phyloP scores from a whole-genome alignment of 2,113 vertebrate genomes.

The Ciconia boyciana region DNA sequence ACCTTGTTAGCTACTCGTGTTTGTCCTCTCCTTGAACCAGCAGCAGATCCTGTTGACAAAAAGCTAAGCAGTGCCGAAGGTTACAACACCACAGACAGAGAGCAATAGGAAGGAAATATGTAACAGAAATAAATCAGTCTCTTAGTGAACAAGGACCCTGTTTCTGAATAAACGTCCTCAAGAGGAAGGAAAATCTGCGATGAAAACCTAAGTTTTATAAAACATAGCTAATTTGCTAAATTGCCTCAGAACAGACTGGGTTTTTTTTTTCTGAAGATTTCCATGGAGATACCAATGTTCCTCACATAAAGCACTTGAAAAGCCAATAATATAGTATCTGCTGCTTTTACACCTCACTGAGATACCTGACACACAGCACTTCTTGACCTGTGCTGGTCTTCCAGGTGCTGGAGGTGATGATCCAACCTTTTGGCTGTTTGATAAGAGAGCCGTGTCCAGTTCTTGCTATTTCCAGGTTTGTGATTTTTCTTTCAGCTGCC shows the following conservation, averaged over 20 bases:
- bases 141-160: background rate
- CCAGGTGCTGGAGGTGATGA: background rate
- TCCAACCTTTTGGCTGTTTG: background rate
- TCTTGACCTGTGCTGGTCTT: background rate
- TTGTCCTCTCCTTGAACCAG: background rate
- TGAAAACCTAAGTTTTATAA: background rate
- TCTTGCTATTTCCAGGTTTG: conserved; percentile 23
- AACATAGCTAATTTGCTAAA: conserved; percentile 24
- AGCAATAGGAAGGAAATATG: background rate
- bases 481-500: conserved; percentile 36
- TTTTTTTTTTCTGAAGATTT: background rate
- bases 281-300: background rate
- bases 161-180: background rate
- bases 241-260: background rate
- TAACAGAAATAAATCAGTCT: background rate
- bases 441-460: background rate
- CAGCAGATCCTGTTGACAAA: background rate
- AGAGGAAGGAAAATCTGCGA: background rate
- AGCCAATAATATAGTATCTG: background rate
- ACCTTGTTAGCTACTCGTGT: background rate
- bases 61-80: background rate
- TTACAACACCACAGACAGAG: background rate
- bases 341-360: background rate
- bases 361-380: background rate
- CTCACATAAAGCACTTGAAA: background rate